Percentiles rank a stretch among this genome's conserved stretches.
Evolutionary conservation across 2,888 invertebrate genomes (phyloP).

Genomic region (Nomada lathburiana): DNA sequence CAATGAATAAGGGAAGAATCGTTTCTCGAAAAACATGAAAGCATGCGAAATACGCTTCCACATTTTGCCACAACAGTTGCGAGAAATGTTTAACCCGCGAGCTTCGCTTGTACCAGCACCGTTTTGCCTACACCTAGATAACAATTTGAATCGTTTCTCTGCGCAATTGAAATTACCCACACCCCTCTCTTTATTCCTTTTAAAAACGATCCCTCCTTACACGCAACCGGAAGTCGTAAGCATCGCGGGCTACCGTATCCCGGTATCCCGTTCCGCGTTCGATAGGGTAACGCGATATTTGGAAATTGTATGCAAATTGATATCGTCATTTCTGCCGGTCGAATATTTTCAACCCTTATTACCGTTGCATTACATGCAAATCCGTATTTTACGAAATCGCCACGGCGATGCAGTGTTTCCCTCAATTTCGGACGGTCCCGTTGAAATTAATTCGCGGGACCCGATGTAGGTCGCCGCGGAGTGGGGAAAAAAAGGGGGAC

Average conservation of each 20-base stretch:
- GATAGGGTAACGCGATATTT: slow-evolving; percentile 33
- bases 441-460: slow-evolving; percentile 36
- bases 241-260: not conserved
- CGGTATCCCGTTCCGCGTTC: slow-evolving; percentile 14
- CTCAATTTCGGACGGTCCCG: slow-evolving; percentile 44
- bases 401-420: slow-evolving; percentile 26
- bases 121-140: not conserved
- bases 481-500: slow-evolving; percentile 26
- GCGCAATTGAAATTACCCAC: not conserved
- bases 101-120: no score
- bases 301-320: slow-evolving; percentile 50
- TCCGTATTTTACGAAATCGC: slow-evolving; percentile 43
- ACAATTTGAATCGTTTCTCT: not conserved
- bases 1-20: no score
- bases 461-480: slow-evolving; percentile 62
- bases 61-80: no score
- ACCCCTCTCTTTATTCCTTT: not conserved
- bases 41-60: no score
- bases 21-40: no score
- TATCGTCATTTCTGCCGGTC: slow-evolving; percentile 14
- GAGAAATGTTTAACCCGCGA: no score
- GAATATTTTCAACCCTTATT: slow-evolving; percentile 32
- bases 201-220: slow-evolving; percentile 10
- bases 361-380: slow-evolving; percentile 40
- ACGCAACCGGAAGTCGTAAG: slow-evolving; percentile 28